A percentile compares a stretch with the other conserved stretches of the same genome.
Evolutionary conservation across 2,113 vertebrate species (phyloP).

Genomic region (Grantiella picta): DNA sequence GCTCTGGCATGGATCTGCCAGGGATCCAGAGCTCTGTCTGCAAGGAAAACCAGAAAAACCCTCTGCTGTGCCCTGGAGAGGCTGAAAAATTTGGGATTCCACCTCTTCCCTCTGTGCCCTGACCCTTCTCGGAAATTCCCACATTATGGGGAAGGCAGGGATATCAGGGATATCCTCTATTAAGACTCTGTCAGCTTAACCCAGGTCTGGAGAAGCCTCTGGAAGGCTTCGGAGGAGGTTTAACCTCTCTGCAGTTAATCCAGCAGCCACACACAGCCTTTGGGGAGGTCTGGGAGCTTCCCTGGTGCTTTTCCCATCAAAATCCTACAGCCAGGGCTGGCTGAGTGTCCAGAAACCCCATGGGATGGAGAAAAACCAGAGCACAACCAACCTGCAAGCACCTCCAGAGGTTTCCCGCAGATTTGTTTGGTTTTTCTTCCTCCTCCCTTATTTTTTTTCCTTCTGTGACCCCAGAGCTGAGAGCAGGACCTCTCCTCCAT

Average conservation of each 20-base stretch:
- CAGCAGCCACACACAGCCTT: neutral
- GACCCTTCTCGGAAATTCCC: neutral
- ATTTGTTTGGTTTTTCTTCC: neutral
- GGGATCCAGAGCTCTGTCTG: neutral
- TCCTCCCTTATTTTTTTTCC: neutral
- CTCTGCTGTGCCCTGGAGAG: neutral
- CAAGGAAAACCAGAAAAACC: neutral
- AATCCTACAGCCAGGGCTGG: neutral
- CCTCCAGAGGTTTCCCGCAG: neutral
- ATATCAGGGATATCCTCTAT: neutral
- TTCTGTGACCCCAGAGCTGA: neutral
- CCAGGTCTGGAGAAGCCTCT: neutral
- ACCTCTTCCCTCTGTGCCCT: neutral
- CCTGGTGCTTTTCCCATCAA: neutral
- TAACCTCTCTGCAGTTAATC: neutral
- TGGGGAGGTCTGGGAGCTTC: neutral
- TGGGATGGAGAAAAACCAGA: neutral
- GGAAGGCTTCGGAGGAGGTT: neutral
- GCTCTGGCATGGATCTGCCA: neutral
- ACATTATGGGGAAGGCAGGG: rapidly evolving
- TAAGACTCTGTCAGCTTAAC: neutral
- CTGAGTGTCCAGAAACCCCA: rapidly evolving
- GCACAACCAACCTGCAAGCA: neutral
- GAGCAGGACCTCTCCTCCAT: neutral
- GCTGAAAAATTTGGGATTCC: neutral